A percentile compares a stretch with the other conserved stretches of the same genome.
These are phyloP conservation scores for Uria aalge DNA, from an alignment of 2,113 vertebrate species.

Conservation along the genomic window DNA sequence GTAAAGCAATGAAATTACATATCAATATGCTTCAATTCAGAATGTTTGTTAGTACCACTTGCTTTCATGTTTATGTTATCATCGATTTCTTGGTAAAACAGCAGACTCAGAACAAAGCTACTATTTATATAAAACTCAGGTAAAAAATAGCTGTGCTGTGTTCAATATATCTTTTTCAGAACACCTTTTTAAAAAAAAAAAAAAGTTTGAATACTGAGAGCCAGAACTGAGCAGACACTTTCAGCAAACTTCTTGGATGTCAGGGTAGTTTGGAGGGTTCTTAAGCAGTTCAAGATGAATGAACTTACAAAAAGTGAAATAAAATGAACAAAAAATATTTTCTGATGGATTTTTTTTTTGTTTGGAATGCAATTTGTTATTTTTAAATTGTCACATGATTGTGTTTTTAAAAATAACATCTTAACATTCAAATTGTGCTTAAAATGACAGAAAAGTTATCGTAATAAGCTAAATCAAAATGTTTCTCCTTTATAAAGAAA, in stretches of 20 bases:
- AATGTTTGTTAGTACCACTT: background rate
- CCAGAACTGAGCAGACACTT: background rate
- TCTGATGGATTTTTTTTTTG: background rate
- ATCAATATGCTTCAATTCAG: background rate
- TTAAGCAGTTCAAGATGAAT: background rate
- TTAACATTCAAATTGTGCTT: background rate
- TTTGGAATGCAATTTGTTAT: background rate
- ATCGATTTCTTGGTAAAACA: background rate
- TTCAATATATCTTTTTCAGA: background rate
- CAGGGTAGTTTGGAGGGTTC: background rate
- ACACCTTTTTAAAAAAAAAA: background rate
- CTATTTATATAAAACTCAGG: background rate
- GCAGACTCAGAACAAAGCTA: background rate
- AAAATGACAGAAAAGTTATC: background rate
- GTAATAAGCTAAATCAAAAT: background rate
- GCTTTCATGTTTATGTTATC: background rate
- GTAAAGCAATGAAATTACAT: background rate
- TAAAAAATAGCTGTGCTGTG: background rate
- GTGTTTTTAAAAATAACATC: background rate
- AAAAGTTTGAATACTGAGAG: background rate
- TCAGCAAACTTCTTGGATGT: background rate
- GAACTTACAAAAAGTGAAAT: background rate
- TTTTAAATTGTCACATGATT: background rate
- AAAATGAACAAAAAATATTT: background rate
- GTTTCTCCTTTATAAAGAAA: background rate